These are phyloP conservation scores for Ctenomys sociabilis DNA, from an alignment of 2,113 vertebrate genomes.

Conservation along the genomic window DNA sequence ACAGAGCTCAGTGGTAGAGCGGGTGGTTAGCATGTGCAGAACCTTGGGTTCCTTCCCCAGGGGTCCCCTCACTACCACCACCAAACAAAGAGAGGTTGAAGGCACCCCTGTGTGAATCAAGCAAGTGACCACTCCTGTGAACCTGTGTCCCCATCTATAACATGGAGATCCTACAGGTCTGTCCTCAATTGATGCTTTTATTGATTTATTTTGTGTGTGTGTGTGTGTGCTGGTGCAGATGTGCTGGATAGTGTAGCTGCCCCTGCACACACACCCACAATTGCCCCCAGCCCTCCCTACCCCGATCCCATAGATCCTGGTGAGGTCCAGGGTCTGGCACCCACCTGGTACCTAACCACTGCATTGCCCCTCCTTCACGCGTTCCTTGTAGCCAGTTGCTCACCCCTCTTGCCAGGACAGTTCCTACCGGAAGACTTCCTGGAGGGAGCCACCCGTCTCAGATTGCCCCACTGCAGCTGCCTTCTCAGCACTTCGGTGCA, in stretches of 20 bases:
- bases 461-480: conserved; percentile 73
- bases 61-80: not conserved
- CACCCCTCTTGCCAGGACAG: not conserved
- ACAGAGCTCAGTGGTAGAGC: not conserved
- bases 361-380: not conserved
- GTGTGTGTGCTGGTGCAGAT: not conserved
- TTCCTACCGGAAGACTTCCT: conserved; percentile 72
- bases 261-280: not conserved
- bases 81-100: not conserved
- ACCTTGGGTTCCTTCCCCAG: not conserved
- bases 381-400: not conserved
- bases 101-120: not conserved
- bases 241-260: not conserved
- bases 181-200: not conserved
- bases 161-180: not conserved
- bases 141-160: not conserved
- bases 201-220: not conserved
- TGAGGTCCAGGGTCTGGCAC: not conserved
- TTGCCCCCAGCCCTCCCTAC: no score
- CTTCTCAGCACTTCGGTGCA: conserved; percentile 74
- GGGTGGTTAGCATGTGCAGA: not conserved
- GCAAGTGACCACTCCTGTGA: not conserved
- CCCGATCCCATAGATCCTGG: not conserved
- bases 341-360: not conserved
- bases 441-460: conserved; percentile 68